Evolutionary conservation across 2,888 invertebrate genomes (phyloP).

Genomic region (Callosobruchus maculatus): DNA sequence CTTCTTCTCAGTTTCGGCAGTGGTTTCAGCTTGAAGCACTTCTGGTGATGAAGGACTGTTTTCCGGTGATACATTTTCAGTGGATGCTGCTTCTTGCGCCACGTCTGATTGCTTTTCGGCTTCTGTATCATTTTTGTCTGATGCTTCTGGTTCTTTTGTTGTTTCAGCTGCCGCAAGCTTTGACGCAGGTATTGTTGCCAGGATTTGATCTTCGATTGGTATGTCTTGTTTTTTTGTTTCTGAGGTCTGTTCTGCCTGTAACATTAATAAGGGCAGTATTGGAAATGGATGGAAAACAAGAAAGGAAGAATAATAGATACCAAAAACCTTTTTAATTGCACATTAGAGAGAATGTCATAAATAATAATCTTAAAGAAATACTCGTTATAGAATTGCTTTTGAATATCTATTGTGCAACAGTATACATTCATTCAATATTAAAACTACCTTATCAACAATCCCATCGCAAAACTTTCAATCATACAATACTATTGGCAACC

Average conservation of each 20-base stretch:
- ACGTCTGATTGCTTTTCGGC: constrained; percentile 1
- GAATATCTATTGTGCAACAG: too few relatives aligned
- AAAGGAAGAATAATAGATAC: too few relatives aligned
- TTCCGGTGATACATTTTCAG: constrained; percentile 24
- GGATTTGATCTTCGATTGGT: not conserved
- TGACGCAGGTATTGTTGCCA: not conserved
- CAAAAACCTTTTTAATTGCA: too few relatives aligned
- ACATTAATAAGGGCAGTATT: too few relatives aligned
- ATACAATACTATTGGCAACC: too few relatives aligned
- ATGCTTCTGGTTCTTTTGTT: constrained; percentile 3
- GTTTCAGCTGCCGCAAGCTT: not conserved
- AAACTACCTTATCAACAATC: too few relatives aligned
- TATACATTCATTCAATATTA: too few relatives aligned
- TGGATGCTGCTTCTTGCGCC: constrained; percentile 11
- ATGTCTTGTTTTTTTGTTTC: constrained; percentile 2
- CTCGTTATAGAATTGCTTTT: too few relatives aligned
- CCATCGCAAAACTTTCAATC: too few relatives aligned
- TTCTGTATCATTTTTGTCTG: not conserved
- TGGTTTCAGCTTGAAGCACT: constrained; percentile 7
- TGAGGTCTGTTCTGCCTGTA: constrained; percentile 13
- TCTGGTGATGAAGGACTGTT: constrained; percentile 24
- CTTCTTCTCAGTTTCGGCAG: constrained; percentile 5
- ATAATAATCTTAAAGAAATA: too few relatives aligned
- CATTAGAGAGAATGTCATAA: too few relatives aligned
- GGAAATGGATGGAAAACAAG: too few relatives aligned